Conservation (phyloP, 2,113 vertebrate species). For the Ceyx margarethae region DNA sequence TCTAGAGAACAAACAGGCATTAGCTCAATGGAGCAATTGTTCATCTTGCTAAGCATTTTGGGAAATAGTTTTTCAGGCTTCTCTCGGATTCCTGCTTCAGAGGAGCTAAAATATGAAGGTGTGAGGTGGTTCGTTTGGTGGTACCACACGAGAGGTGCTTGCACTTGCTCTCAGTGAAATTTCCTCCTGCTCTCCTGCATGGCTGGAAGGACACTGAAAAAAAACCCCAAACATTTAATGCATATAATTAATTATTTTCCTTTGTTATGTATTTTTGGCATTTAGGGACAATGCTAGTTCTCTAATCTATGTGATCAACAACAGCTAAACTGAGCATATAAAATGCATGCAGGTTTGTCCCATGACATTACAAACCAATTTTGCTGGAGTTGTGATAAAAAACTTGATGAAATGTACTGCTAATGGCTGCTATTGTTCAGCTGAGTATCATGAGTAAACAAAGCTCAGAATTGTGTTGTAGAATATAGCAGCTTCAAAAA, state of each 20-base stretch:
- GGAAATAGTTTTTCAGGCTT: not conserved
- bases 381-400: not conserved
- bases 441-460: not conserved
- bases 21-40: conserved; percentile 11
- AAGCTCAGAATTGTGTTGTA: not conserved
- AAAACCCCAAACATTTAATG: not conserved
- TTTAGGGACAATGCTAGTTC: not conserved
- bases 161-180: not conserved
- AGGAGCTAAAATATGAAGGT: not conserved
- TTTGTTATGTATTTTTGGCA: not conserved
- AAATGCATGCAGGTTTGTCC: not conserved
- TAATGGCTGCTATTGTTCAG: not conserved
- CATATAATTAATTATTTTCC: not conserved
- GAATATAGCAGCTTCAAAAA: not conserved
- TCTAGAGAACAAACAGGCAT: conserved; percentile 30
- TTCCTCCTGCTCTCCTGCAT: not conserved
- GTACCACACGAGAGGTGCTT: not conserved
- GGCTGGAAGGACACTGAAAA: not conserved
- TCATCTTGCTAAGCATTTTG: not conserved
- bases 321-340: not conserved
- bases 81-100: not conserved
- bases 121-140: not conserved
- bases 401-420: not conserved
- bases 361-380: not conserved
- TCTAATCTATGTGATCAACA: not conserved